phyloP scores from a whole-genome alignment of 2,888 invertebrate genomes.

The Maniola hyperantus region DNA sequence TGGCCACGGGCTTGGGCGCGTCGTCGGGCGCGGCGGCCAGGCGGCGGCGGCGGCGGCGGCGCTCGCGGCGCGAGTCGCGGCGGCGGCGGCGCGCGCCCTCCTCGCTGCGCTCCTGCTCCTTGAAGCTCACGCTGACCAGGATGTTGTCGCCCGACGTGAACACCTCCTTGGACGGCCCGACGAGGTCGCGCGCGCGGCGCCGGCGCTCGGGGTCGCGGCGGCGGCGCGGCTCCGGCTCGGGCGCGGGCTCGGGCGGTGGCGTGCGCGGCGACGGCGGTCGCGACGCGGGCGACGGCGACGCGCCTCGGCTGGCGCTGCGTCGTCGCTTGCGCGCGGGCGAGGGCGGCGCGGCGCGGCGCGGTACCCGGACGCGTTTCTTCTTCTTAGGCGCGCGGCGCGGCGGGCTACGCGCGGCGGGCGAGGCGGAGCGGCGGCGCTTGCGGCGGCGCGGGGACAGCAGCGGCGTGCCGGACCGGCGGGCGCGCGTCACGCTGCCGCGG shows the following conservation, averaged over 20 bases:
- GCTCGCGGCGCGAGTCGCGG: slow-evolving; percentile 45
- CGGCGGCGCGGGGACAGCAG: slow-evolving; percentile 49
- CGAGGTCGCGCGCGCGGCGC: slow-evolving; percentile 50
- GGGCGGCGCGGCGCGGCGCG: slow-evolving; percentile 48
- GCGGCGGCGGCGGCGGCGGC: slow-evolving; percentile 47
- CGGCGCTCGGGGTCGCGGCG: slow-evolving; percentile 43
- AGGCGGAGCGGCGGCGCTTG: slow-evolving; percentile 49
- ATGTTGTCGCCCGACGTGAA: slow-evolving; percentile 97
- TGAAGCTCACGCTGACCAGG: slow-evolving; percentile 95
- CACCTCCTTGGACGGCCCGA: slow-evolving; percentile 91
- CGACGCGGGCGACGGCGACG: slow-evolving; percentile 55
- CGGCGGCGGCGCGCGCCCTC: slow-evolving; percentile 57
- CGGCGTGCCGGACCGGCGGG: slow-evolving; percentile 49
- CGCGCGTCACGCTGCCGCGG: slow-evolving; percentile 36
- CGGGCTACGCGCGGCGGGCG: slow-evolving; percentile 50
- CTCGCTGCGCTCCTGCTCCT: slow-evolving; percentile 82
- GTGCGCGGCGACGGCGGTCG: slow-evolving; percentile 85
- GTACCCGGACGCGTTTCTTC: slow-evolving; percentile 59
- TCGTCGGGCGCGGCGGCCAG: slow-evolving; percentile 45
- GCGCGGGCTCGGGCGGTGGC: slow-evolving; percentile 79
- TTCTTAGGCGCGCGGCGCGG: slow-evolving; percentile 55
- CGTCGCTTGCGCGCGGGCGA: slow-evolving; percentile 60
- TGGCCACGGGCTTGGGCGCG: slow-evolving; percentile 87
- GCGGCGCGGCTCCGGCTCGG: slow-evolving; percentile 57
- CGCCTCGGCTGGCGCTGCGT: slow-evolving; percentile 52